Percentiles rank a stretch among this genome's conserved stretches.
Evolutionary conservation across 2,797 vertebrate species (phyloP).

Genomic region (Orientallactaga sibirica): DNA sequence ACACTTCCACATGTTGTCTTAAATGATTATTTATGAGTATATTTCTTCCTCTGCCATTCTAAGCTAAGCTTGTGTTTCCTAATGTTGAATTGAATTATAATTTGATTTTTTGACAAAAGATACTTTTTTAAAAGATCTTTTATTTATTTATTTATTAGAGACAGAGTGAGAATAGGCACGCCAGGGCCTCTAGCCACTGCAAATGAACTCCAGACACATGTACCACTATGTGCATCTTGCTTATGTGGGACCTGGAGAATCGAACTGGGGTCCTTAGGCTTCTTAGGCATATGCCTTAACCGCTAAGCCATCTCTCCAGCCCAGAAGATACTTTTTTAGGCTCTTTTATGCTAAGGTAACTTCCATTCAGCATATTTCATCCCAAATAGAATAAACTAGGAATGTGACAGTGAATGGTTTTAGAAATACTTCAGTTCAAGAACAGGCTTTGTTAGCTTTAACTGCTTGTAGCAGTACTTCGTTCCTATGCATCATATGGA

Average conservation of each 20-base stretch:
- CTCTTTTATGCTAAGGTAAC: constrained; percentile 61
- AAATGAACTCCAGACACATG: too few relatives aligned
- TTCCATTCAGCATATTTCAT: constrained; percentile 58
- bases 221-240: too few relatives aligned
- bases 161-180: too few relatives aligned
- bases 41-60: constrained; percentile 43
- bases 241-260: too few relatives aligned
- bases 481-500: not conserved
- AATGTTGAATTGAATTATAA: constrained; percentile 68
- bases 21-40: constrained; percentile 47
- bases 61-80: constrained; percentile 20
- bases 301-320: too few relatives aligned
- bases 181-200: too few relatives aligned
- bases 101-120: constrained; percentile 61
- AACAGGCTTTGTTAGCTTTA: constrained; percentile 3
- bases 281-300: too few relatives aligned
- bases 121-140: not conserved
- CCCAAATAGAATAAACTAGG: constrained; percentile 45
- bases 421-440: constrained; percentile 57
- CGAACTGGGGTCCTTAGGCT: too few relatives aligned
- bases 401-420: constrained; percentile 37
- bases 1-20: constrained; percentile 46
- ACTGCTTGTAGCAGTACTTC: not conserved
- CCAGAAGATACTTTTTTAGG: constrained; percentile 28
- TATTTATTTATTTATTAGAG: too few relatives aligned